phyloP scores from a whole-genome alignment of 1,140 invertebrate genomes.

The Bombus impatiens region DNA sequence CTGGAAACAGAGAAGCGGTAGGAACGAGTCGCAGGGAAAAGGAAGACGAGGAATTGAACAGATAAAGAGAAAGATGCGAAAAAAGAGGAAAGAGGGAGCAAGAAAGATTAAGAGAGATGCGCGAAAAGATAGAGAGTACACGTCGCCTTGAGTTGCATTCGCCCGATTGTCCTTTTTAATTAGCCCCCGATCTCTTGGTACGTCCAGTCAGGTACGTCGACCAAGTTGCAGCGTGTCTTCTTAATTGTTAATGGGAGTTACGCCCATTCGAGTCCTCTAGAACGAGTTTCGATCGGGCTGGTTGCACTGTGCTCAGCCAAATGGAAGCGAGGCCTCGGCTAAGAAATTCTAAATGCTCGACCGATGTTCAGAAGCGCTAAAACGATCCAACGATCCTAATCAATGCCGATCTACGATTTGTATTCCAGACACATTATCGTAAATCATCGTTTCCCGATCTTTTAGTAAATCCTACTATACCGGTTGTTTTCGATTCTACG shows the following conservation, averaged over 20 bases:
- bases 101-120: slow-evolving; percentile 9
- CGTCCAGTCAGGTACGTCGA: slow-evolving; percentile 20
- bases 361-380: background rate
- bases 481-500: background rate
- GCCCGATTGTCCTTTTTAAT: slow-evolving; percentile 70
- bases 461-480: background rate
- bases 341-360: background rate
- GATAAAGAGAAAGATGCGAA: background rate
- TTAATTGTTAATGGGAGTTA: slow-evolving; percentile 73
- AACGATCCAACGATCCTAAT: slow-evolving; percentile 7
- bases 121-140: slow-evolving; percentile 13
- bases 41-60: slow-evolving; percentile 24
- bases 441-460: too few relatives aligned
- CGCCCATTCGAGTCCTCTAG: slow-evolving; percentile 47
- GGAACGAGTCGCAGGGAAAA: background rate
- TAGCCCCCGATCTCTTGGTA: slow-evolving; percentile 55
- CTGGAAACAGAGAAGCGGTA: slow-evolving; percentile 6
- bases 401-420: slow-evolving; percentile 4
- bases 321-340: background rate
- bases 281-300: slow-evolving; percentile 61
- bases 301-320: background rate
- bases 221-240: slow-evolving; percentile 52
- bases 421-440: background rate
- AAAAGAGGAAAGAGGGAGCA: background rate
- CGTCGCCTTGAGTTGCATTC: slow-evolving; percentile 29